Evolutionary conservation across 2,113 vertebrate species (phyloP).

Genomic region (Sylvietta virens): DNA sequence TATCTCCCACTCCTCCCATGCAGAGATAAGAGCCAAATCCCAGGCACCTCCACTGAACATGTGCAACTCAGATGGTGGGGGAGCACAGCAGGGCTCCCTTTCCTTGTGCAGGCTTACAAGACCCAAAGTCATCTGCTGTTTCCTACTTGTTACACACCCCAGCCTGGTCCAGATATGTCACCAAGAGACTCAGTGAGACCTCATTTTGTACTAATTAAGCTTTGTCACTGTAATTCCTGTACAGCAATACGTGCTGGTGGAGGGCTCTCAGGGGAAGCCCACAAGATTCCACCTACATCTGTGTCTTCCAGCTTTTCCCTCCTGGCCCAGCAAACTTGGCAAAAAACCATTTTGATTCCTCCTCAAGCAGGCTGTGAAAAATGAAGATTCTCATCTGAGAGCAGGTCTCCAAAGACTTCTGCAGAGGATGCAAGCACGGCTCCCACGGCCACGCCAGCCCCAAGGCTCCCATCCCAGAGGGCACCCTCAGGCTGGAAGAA

Average conservation of each 20-base stretch:
- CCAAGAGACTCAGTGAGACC: neutral
- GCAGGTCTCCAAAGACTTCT: neutral
- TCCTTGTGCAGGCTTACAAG: neutral
- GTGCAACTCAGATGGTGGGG: neutral
- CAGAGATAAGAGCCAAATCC: constrained; percentile 10
- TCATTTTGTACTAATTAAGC: neutral
- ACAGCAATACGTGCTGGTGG: neutral
- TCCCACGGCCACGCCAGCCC: neutral
- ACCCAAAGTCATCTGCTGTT: neutral
- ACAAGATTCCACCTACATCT: constrained; percentile 36
- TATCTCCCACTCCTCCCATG: neutral
- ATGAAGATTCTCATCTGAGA: neutral
- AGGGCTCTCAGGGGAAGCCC: neutral
- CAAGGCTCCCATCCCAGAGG: constrained; percentile 13
- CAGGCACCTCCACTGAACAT: neutral
- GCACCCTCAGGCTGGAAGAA: neutral
- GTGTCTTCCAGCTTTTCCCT: neutral
- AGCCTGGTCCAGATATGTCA: neutral
- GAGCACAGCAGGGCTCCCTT: neutral
- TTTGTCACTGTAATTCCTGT: neutral
- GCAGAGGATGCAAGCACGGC: neutral
- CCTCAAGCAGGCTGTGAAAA: neutral
- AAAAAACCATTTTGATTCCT: constrained; percentile 10
- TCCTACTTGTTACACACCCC: neutral
- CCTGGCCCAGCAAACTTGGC: constrained; percentile 27